Conservation (phyloP, 2,797 vertebrate genomes). For the Lacerta bilineata region DNA sequence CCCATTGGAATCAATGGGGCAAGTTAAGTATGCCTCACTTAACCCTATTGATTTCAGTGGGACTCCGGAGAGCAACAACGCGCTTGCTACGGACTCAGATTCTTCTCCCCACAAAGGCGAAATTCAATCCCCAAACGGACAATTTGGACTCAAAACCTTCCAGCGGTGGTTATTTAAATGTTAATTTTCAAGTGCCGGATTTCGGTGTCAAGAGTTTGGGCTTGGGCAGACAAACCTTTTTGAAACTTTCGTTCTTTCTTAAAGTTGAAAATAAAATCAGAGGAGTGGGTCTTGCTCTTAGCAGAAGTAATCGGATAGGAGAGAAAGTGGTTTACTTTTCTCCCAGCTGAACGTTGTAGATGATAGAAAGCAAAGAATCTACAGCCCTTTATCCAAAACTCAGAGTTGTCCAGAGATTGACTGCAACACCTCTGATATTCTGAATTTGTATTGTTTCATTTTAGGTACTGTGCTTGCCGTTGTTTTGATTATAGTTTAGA, state of each 20-base stretch:
- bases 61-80: not conserved
- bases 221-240: too few species aligned
- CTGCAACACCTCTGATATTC: not conserved
- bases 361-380: not conserved
- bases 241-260: not conserved
- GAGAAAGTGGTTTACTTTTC: not conserved
- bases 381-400: not conserved
- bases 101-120: not conserved
- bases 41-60: not conserved
- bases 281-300: not conserved
- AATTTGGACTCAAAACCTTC: not conserved
- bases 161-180: not conserved
- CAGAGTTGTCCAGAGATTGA: not conserved
- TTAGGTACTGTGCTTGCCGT: too few species aligned
- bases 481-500: too few species aligned
- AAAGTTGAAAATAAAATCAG: not conserved
- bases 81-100: too few species aligned
- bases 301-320: not conserved
- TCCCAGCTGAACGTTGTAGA: too few species aligned
- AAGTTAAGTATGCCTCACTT: not conserved
- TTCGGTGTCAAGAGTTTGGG: not conserved
- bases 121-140: not conserved
- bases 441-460: too few species aligned
- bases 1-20: not conserved
- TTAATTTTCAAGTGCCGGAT: not conserved